Percentiles rank a stretch among this genome's conserved stretches.
These are phyloP conservation scores for Harpagifer antarcticus DNA, from an alignment of 2,797 vertebrate genomes.

Conservation along the genomic window DNA sequence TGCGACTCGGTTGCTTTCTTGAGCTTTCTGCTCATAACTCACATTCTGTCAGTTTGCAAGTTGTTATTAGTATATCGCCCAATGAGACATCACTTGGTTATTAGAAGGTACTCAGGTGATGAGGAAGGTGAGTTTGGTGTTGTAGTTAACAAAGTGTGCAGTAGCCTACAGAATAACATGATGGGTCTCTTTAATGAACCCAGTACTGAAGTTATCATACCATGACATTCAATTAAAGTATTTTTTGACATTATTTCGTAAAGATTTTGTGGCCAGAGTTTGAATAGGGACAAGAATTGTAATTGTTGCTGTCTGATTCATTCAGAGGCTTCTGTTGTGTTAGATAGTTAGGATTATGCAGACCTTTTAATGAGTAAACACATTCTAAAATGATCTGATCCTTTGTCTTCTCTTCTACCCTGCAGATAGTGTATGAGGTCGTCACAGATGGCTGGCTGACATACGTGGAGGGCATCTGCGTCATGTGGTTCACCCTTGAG, in stretches of 20 bases:
- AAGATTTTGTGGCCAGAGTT: background rate
- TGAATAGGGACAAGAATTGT: background rate
- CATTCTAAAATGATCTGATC: background rate
- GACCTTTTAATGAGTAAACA: background rate
- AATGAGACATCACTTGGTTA: background rate
- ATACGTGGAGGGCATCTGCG: slow-evolving; percentile 97
- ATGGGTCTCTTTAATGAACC: background rate
- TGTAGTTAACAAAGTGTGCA: background rate
- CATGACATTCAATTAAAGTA: no score
- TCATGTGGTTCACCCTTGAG: slow-evolving; percentile 99
- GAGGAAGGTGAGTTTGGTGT: no score
- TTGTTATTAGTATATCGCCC: background rate
- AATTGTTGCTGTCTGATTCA: background rate
- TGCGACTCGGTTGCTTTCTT: background rate
- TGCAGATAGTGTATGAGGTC: slow-evolving; percentile 86
- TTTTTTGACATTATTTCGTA: background rate
- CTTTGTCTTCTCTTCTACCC: slow-evolving; percentile 16
- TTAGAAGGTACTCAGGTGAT: background rate
- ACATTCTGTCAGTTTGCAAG: background rate
- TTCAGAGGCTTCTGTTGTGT: background rate
- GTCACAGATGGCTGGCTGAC: slow-evolving; percentile 98
- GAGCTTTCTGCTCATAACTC: no score
- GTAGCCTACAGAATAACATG: background rate
- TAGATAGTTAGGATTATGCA: background rate
- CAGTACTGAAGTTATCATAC: background rate